Evolutionary conservation across 2,797 vertebrate species (phyloP), one percentile per base, ranked within the genome.

Genomic region (Gastrophryne carolinensis): DNA sequence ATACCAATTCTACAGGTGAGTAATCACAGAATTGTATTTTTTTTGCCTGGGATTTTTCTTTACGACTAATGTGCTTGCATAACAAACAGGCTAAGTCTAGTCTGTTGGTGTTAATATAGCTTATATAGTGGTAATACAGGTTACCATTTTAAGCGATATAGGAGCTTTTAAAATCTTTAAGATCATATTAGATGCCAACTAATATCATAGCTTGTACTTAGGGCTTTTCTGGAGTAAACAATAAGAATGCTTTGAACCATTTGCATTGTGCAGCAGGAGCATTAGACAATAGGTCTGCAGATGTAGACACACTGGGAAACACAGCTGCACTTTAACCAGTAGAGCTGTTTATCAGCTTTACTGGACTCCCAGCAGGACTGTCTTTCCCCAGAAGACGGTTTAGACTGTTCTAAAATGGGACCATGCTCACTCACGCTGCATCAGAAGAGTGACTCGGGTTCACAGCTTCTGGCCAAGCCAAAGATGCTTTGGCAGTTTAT

Each of bases 261-360:
- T n/a, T 57, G 63, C 62, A 39, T 54, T 72, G 50, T 65, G 27
- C 17, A 37, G 72, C 64, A 82, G 74, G 44, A 32, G 17, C 61
- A 52, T 0, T 0, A 23, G 57, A 80, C 83, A 84, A 80, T 83
- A 80, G 72, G 78, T 1, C 0, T 56, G 74, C 70, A 79, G 47
- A 17, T 81, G 53, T 82, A 79, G 79, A 57, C 72, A 85, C 63
- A 74, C 78, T 50, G 57, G 44, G 57, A 56, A 75, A 64, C 37
- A 13, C 67, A 65, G 68, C 79, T 82, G 73, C 81, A 79, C 79
- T 86, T 87, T 86, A 83, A 76, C 79, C 72, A 19, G 47, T 80
- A 79, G 79, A 82, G 78, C 75, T 58, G 58, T 77, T 65, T 65
- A 71, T 56, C 65, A 84, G 75, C 67, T 39, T 47, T 47, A 76